These are phyloP conservation scores for Caenorhabditis sulstoni DNA, from an alignment of 2,888 invertebrate species.

Conservation along the genomic window DNA sequence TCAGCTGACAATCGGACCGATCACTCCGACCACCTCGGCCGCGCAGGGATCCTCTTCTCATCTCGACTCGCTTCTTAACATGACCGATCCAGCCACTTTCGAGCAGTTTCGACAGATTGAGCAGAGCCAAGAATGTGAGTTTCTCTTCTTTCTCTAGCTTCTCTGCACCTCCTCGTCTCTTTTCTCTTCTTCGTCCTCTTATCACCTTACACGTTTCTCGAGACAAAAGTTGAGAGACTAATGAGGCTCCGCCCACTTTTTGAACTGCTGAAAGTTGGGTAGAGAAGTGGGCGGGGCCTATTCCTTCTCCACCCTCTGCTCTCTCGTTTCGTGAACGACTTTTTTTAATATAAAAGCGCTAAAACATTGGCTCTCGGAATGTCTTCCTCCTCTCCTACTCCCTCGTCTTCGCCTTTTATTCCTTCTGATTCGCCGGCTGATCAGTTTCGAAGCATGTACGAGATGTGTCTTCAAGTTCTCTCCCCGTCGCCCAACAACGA, in stretches of 20 bases:
- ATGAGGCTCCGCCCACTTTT: slow-evolving; percentile 31
- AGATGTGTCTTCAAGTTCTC: slow-evolving; percentile 30
- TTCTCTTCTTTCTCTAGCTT: slow-evolving; percentile 1
- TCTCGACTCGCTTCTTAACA: slow-evolving; percentile 44
- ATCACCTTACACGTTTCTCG: slow-evolving; percentile 8
- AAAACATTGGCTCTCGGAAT: slow-evolving; percentile 10
- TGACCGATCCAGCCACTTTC: slow-evolving; percentile 28
- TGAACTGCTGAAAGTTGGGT: slow-evolving; percentile 38
- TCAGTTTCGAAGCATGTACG: slow-evolving; percentile 18
- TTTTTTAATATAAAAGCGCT: slow-evolving; percentile 22
- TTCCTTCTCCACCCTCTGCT: too few relatives aligned
- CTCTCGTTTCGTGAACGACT: slow-evolving; percentile 7
- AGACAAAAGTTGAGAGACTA: slow-evolving; percentile 54
- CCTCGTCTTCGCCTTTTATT: background rate
- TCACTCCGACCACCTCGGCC: slow-evolving; percentile 11
- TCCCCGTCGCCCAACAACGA: background rate
- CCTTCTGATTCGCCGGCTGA: slow-evolving; percentile 12
- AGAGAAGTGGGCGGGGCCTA: slow-evolving; percentile 15
- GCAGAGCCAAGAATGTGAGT: slow-evolving; percentile 36
- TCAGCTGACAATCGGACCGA: slow-evolving; percentile 9
- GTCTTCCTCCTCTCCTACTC: slow-evolving; percentile 9
- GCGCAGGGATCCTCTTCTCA: slow-evolving; percentile 2
- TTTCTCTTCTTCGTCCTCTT: slow-evolving; percentile 17
- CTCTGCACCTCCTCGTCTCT: background rate
- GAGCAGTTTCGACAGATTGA: slow-evolving; percentile 29